Percentiles rank a stretch among this genome's conserved stretches.
These are phyloP conservation scores for Tragelaphus buxtoni DNA, from an alignment of 2,113 vertebrate genomes.

Conservation along the genomic window DNA sequence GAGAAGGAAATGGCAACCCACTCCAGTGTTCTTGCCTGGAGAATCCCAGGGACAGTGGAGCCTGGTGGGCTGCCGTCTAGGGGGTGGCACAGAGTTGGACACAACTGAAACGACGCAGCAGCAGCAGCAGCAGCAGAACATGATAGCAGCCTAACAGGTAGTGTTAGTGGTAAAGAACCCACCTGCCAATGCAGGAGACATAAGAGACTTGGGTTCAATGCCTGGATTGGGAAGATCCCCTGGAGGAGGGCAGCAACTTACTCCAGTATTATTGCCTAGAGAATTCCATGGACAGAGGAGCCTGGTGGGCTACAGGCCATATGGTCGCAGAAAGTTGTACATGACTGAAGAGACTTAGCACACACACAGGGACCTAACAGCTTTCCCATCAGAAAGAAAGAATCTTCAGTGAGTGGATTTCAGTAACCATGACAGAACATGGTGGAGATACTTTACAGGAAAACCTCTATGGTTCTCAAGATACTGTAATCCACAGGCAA, in stretches of 20 bases:
- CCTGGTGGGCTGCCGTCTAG: too few relatives aligned
- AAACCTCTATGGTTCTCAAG: neutral
- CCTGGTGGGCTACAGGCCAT: neutral
- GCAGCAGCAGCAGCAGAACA: neutral
- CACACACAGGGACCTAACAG: neutral
- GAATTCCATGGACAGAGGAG: neutral
- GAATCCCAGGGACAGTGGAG: too few relatives aligned
- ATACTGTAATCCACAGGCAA: neutral
- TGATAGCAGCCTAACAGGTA: neutral
- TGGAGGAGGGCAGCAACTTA: neutral
- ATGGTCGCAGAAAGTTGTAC: neutral
- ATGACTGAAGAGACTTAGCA: neutral
- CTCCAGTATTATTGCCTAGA: neutral
- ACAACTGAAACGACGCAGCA: too few relatives aligned
- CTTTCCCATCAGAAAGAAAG: neutral
- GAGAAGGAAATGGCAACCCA: too few relatives aligned
- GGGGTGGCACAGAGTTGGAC: too few relatives aligned
- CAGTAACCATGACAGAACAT: neutral
- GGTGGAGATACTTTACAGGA: neutral
- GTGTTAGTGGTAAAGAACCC: neutral
- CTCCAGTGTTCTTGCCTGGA: too few relatives aligned
- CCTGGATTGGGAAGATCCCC: neutral
- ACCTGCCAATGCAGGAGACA: neutral
- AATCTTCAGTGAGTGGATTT: neutral
- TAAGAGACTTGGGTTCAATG: neutral